Conservation (phyloP, 1,140 invertebrate genomes). For the Heliconius himera region DNA sequence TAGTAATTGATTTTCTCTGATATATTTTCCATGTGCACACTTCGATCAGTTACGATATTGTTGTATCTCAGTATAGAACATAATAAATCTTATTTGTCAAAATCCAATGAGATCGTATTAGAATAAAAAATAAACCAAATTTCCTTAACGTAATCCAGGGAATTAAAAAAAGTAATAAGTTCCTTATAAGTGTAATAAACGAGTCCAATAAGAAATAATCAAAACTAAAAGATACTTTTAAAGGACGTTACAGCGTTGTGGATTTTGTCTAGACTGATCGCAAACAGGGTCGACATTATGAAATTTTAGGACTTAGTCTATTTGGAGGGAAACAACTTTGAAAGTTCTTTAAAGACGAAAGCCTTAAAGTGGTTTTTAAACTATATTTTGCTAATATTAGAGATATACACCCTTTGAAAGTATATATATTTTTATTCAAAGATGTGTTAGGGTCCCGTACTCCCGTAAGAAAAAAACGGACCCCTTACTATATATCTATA, state of each 20-base stretch:
- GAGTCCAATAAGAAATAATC: neutral
- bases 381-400: neutral
- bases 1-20: too few species aligned
- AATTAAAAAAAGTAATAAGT: neutral
- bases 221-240: neutral
- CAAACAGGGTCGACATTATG: slow-evolving; percentile 9
- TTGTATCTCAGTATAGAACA: too few species aligned
- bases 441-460: too few species aligned
- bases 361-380: neutral
- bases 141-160: too few species aligned
- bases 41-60: too few species aligned
- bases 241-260: neutral
- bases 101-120: too few species aligned
- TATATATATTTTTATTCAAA: neutral
- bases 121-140: too few species aligned
- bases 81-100: too few species aligned
- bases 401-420: neutral
- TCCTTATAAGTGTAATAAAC: neutral
- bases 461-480: too few species aligned
- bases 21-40: too few species aligned
- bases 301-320: slow-evolving; percentile 1
- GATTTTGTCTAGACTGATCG: slow-evolving; percentile 8
- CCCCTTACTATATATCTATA: too few species aligned
- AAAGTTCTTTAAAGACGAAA: neutral
- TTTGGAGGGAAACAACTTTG: slow-evolving; percentile 5